Percentiles rank a stretch among this genome's conserved stretches.
Evolutionary conservation across 2,888 invertebrate species (phyloP).

Genomic region (Cheilosia vulpina): DNA sequence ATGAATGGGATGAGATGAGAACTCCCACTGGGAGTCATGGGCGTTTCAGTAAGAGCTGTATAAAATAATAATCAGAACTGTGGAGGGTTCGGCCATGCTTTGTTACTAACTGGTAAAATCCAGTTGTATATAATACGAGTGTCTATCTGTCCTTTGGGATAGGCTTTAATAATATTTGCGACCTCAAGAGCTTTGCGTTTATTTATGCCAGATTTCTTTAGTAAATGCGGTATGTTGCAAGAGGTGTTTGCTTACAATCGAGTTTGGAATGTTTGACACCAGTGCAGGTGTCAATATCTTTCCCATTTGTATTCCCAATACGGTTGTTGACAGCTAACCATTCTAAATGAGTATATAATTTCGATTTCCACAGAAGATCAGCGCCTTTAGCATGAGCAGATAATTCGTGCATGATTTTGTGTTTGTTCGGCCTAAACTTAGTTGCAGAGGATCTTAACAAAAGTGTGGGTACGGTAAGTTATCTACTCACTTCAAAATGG

Average conservation of each 20-base stretch:
- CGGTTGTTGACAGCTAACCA: too few relatives aligned
- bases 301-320: too few relatives aligned
- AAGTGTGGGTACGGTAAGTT: too few relatives aligned
- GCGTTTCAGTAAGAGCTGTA: slow-evolving; percentile 35
- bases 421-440: too few relatives aligned
- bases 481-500: too few relatives aligned
- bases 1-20: slow-evolving; percentile 48
- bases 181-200: neutral
- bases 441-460: too few relatives aligned
- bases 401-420: too few relatives aligned
- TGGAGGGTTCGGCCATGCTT: slow-evolving; percentile 26
- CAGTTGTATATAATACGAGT: neutral
- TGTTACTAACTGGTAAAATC: slow-evolving; percentile 34
- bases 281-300: too few relatives aligned
- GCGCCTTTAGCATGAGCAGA: too few relatives aligned
- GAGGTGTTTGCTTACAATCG: neutral
- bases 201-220: neutral
- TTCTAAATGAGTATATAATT: too few relatives aligned
- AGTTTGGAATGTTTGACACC: neutral
- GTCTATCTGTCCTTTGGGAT: neutral
- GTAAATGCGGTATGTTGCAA: neutral
- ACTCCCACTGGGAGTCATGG: slow-evolving; percentile 51
- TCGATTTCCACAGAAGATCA: too few relatives aligned
- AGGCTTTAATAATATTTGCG: neutral
- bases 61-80: slow-evolving; percentile 30